Evolutionary conservation across 2,888 invertebrate species (phyloP).

Genomic region (Microctonus hyperodae): DNA sequence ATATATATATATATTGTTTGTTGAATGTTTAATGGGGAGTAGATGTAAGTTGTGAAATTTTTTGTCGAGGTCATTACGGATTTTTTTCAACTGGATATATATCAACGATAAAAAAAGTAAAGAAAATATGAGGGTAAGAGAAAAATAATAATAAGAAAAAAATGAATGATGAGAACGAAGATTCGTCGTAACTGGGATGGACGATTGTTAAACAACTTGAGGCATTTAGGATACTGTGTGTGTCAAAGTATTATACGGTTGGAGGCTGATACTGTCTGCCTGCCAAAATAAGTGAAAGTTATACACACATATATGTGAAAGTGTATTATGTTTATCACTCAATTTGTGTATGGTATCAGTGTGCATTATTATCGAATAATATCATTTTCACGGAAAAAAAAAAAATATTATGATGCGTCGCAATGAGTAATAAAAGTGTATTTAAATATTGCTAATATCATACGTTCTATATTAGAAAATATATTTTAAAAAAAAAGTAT

Average conservation of each 20-base stretch:
- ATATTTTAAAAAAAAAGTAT: no score
- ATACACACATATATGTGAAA: constrained; percentile 27
- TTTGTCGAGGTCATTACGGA: no score
- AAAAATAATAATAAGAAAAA: constrained; percentile 9
- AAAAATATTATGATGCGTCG: constrained; percentile 9
- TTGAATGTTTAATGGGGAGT: not conserved
- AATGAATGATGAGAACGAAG: not conserved
- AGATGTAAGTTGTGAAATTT: not conserved
- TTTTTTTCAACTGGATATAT: not conserved
- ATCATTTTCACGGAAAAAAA: constrained; percentile 9
- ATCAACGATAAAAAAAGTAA: not conserved
- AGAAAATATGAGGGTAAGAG: not conserved
- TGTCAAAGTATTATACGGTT: constrained; percentile 1
- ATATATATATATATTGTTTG: not conserved
- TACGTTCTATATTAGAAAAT: no score
- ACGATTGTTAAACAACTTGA: constrained; percentile 3
- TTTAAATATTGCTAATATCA: no score
- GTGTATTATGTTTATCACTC: constrained; percentile 31
- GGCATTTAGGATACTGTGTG: constrained; percentile 21
- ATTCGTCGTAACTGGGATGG: not conserved
- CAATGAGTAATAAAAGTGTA: not conserved
- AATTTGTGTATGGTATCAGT: constrained; percentile 19
- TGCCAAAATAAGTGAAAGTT: constrained; percentile 29
- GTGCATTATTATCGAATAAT: constrained; percentile 29
- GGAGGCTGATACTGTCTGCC: constrained; percentile 15